A percentile compares a stretch with the other conserved stretches of the same genome.
Evolutionary conservation across 2,797 vertebrate species (phyloP).

Genomic region (Cossypha caffra): DNA sequence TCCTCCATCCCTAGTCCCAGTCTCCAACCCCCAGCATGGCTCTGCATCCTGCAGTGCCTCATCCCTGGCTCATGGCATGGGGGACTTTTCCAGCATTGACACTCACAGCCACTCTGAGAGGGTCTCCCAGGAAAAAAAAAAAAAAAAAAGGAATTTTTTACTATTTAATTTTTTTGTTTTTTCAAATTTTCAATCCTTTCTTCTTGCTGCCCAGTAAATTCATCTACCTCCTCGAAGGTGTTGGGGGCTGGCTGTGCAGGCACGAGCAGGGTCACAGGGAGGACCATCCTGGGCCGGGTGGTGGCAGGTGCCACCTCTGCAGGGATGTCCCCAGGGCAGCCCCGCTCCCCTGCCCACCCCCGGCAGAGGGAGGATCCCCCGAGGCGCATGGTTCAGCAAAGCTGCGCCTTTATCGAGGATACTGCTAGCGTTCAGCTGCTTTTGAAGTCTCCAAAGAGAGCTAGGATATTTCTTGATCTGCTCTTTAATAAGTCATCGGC

Average conservation of each 20-base stretch:
- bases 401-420: conserved; percentile 40
- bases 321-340: fast-evolving
- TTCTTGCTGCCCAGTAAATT: not conserved
- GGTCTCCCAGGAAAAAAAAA: fast-evolving
- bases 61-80: fast-evolving
- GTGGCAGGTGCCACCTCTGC: not conserved
- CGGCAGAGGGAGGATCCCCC: fast-evolving
- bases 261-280: fast-evolving
- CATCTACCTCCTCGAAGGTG: not conserved
- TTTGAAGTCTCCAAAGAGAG: conserved; percentile 60
- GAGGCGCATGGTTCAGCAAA: not conserved
- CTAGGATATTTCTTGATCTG: conserved; percentile 58
- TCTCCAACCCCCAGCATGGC: fast-evolving
- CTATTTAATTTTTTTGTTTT: no score
- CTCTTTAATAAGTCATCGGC: conserved; percentile 67
- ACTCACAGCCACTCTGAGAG: fast-evolving
- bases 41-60: not conserved
- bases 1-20: fast-evolving
- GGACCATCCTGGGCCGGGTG: not conserved
- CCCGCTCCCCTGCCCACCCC: fast-evolving
- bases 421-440: conserved; percentile 10
- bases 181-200: not conserved
- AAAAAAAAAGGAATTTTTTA: no score
- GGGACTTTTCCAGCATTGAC: not conserved
- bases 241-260: not conserved